Base-by-base conservation (phyloP, 2,797 vertebrate genomes). In the Vireo griseus region DNA sequence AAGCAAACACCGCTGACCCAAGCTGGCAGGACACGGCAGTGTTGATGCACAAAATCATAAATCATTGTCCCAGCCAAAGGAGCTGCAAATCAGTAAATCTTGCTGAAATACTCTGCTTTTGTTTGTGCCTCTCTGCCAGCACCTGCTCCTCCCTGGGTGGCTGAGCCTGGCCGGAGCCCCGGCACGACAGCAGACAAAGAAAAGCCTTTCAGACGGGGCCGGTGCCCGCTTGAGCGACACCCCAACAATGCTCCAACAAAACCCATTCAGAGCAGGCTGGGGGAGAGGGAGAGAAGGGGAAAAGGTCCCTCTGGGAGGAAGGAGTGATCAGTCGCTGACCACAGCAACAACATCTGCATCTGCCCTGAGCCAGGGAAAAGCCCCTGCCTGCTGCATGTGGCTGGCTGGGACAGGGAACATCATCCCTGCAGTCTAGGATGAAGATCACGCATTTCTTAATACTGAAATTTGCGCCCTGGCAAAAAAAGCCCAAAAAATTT, bases 71-170 rank as follows among this genome's bases (percentile, higher is more conserved):
- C 52, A 67, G 89, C 50, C 71, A 84, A 69, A 44, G 26, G 68
- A 93, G 85, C 90, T 67, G 62, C 35, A 88, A 58, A 86, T 75
- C 35, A 82, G 79, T 40, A 91, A 94, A 86, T 48, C 63, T 39
- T 29, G 18, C 57, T 52, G 42, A 63, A 95, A 86, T n/a, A n/a
- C 5, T 29, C 50, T 1, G 18, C 82, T 95, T 96, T 96, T 96
- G 90, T 96, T 50, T 85, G 81, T 2, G 17, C 51, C 61, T 79
- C 79, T 21, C 61, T 87, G 50, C 54, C 57, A 93, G 85, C 92
- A 93, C 91, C 94, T 94, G 90, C 92, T 87, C 75, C 95, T 96
- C 67, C 76, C 78, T 90, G 95, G 90, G 91, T 91, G 95, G 90
- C 79, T 91, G 69, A 86, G 78, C 71, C 80, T 76, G 78, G 90